Base-by-base conservation (phyloP, 2,797 vertebrate genomes). In the Semaprochilodus insignis region DNA sequence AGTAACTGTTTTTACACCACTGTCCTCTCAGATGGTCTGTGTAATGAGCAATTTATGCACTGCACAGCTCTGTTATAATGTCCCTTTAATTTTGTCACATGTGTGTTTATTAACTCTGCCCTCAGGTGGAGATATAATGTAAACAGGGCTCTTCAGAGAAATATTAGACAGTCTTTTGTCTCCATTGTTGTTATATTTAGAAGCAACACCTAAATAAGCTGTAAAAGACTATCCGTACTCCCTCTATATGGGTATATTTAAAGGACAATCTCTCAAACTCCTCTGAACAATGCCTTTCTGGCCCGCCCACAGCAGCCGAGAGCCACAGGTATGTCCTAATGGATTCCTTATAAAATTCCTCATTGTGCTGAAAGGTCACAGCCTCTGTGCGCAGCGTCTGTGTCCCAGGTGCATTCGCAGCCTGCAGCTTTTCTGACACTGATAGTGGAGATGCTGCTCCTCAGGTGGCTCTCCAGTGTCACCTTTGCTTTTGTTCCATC, bases 401-500 rank as follows among this genome's bases (percentile, higher is more conserved):
- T 84, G 90, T 93, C 88, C 83, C 90, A 83, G 75, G 87, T 87
- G 86, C 85, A 88, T 82, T 89, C 85, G 65, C 48, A 60, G 91
- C 94, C 93, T 2, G 71, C 85, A 80, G 94, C 86, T 66, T 8
- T 6, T 88, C 80, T 86, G 94, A 91, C 90, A 95, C 87, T 3
- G 93, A 96, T 94, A 94, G 60, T 78, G 21, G 86, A 81, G 81
- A 62, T 57, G 73, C 54, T 70, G 84, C 86, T 85, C 86, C 81
- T 82, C 89, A 86, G 91, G 89, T 81, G 90, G 93, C 91, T 90
- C 92, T 92, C 81, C 78, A 87, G 90, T 93, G 92, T 93, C 93
- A 93, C 92, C 88, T 87, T 90, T 88, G 93, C 93, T 94, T 95
- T 95, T 78, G 80, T 93, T 95, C 90, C 86, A 84, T 67, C 85